phyloP scores from a whole-genome alignment of 2,797 vertebrate species.

The Megaceryle alcyon region DNA sequence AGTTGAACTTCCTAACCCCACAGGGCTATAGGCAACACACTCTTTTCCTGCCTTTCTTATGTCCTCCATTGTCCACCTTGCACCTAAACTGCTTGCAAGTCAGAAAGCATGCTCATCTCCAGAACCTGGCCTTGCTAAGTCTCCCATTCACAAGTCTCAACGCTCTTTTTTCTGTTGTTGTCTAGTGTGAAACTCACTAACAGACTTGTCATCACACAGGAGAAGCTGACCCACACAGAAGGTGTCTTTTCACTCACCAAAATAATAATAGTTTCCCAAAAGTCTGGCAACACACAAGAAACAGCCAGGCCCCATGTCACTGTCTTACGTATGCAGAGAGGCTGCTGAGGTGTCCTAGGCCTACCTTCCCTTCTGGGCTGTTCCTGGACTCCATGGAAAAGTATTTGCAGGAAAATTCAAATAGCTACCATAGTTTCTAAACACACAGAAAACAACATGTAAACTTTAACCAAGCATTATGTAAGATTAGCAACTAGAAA shows the following conservation, averaged over 20 bases:
- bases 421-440: background rate
- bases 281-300: background rate
- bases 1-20: background rate
- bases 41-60: background rate
- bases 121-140: background rate
- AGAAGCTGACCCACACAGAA: background rate
- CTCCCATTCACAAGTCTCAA: background rate
- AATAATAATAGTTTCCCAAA: background rate
- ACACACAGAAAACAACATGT: background rate
- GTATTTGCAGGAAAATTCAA: background rate
- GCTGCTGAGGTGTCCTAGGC: background rate
- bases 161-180: background rate
- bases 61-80: background rate
- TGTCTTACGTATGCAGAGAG: fast-evolving
- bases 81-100: background rate
- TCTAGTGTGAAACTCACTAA: background rate
- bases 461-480: background rate
- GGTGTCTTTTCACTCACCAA: background rate
- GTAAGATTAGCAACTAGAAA: background rate
- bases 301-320: fast-evolving
- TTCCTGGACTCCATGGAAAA: background rate
- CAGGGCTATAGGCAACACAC: fast-evolving
- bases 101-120: background rate
- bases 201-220: background rate
- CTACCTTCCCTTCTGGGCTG: background rate